phyloP scores from a whole-genome alignment of 2,888 invertebrate genomes.

The Sialis fuliginosa region DNA sequence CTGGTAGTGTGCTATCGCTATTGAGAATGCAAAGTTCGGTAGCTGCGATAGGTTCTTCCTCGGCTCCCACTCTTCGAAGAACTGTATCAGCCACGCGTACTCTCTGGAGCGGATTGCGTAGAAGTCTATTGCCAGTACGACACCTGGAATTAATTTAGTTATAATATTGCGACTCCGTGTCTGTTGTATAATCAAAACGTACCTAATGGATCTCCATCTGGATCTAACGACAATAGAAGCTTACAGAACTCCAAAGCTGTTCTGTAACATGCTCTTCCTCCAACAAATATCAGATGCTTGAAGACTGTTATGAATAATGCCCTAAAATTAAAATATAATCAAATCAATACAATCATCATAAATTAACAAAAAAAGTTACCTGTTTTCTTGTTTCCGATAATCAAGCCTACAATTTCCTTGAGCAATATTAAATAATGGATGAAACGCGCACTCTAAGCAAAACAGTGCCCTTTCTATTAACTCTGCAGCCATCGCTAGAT shows the following conservation, averaged over 20 bases:
- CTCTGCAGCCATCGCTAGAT: slow-evolving; percentile 59
- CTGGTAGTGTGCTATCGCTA: slow-evolving; percentile 55
- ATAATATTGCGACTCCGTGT: too few relatives aligned
- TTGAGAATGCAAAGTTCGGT: slow-evolving; percentile 76
- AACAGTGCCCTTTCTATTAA: slow-evolving; percentile 62
- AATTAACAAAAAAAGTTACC: slow-evolving; percentile 23
- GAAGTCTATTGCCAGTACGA: slow-evolving; percentile 61
- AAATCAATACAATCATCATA: not conserved
- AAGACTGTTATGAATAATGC: slow-evolving; percentile 65
- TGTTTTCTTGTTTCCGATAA: slow-evolving; percentile 66
- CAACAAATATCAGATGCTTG: slow-evolving; percentile 60
- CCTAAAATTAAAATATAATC: slow-evolving; percentile 24
- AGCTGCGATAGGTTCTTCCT: slow-evolving; percentile 55
- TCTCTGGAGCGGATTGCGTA: slow-evolving; percentile 62
- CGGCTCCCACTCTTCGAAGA: slow-evolving; percentile 37
- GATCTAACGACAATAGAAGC: slow-evolving; percentile 58
- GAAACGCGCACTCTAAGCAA: slow-evolving; percentile 59
- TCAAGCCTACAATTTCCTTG: slow-evolving; percentile 57
- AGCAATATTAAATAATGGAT: slow-evolving; percentile 61
- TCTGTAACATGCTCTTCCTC: slow-evolving; percentile 62
- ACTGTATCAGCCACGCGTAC: slow-evolving; percentile 49
- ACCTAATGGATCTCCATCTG: slow-evolving; percentile 53
- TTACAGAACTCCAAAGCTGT: slow-evolving; percentile 81
- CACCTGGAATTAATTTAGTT: slow-evolving; percentile 17
- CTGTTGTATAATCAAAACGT: too few relatives aligned